Base-by-base conservation (phyloP, 2,888 invertebrate species). In the Corbicula japonica region DNA sequence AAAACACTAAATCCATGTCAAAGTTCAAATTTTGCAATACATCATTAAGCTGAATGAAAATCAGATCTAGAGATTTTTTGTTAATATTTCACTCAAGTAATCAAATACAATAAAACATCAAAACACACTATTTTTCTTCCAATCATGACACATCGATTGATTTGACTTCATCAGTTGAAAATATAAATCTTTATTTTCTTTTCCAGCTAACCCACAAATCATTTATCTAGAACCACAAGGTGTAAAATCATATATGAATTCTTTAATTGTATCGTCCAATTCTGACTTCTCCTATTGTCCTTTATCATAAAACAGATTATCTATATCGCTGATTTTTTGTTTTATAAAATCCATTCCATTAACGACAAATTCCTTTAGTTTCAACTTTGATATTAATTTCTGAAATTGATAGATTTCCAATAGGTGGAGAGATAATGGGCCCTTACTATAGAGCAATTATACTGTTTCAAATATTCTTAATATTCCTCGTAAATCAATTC, bases 161-260 rank as follows among this genome's bases (percentile, higher is more conserved):
- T 28, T 54, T 6, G 21, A 52, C 35, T 23, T 38, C 52, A 66
- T 46, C 54, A 15, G 38, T 50, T 3, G 38, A 54, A 66, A 58
- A 58, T 35, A 35, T 21, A 61, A 54, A 72, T 72, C 71, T 44
- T n/a, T 52, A 72, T 63, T 62, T 56, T 68, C 54, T 70, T 48
- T 62, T 62, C 62, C 41, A 52, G 32, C 35, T 38, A 41, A 44
- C 26, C 46, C n/a, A 44, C 46, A 62, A 72, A 72, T 63, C 54
- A 52, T 52, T 38, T 61, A 72, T 72, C 44, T 52, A 34, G 35
- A 62, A 21, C 41, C 61, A 72, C 32, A 41, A 54, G 62, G 62
- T 72, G 71, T 72, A 72, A 72, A 72, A 52, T 15, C 50, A 32
- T 28, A 71, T 54, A 62, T 61, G 62, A 62, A 52, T 72, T 63